These are phyloP conservation scores for Drosophila mauritiana DNA, from an alignment of 1,140 invertebrate species.

Conservation along the genomic window DNA sequence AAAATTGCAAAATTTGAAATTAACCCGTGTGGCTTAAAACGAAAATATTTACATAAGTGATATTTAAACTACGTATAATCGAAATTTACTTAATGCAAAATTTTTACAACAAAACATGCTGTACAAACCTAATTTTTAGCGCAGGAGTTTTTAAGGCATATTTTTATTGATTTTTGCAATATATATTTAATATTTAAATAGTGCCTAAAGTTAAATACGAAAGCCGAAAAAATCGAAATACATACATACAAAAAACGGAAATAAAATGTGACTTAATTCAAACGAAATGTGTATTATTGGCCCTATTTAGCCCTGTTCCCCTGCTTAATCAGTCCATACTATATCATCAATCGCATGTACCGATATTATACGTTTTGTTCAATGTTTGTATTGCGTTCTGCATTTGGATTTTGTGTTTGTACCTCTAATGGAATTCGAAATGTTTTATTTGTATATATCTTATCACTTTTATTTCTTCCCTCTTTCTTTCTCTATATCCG, in stretches of 20 bases:
- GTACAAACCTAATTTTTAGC: slow-evolving; percentile 72
- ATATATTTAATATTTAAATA: slow-evolving; percentile 75
- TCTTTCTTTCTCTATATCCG: slow-evolving; percentile 37
- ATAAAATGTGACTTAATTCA: slow-evolving; percentile 70
- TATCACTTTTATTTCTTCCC: slow-evolving; percentile 50
- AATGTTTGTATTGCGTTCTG: slow-evolving; percentile 34
- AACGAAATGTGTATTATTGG: slow-evolving; percentile 74
- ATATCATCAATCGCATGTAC: slow-evolving; percentile 50
- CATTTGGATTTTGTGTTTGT: slow-evolving; percentile 39
- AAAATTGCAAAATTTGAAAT: slow-evolving; percentile 34
- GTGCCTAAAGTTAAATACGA: slow-evolving; percentile 64
- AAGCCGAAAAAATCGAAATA: slow-evolving; percentile 37
- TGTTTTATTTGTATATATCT: slow-evolving; percentile 41
- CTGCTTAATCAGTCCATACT: slow-evolving; percentile 32
- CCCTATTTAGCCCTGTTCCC: background rate
- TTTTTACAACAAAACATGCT: slow-evolving; percentile 49
- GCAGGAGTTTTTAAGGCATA: slow-evolving; percentile 67
- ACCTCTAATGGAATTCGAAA: slow-evolving; percentile 39
- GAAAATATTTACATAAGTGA: slow-evolving; percentile 70
- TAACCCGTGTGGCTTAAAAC: slow-evolving; percentile 63
- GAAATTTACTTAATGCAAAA: slow-evolving; percentile 54
- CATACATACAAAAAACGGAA: slow-evolving; percentile 35
- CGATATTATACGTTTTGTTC: slow-evolving; percentile 35
- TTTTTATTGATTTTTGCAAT: slow-evolving; percentile 75
- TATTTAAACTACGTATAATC: slow-evolving; percentile 61